Base-by-base conservation (phyloP, 2,797 vertebrate species). In the Heteromormyrus szaboi region DNA sequence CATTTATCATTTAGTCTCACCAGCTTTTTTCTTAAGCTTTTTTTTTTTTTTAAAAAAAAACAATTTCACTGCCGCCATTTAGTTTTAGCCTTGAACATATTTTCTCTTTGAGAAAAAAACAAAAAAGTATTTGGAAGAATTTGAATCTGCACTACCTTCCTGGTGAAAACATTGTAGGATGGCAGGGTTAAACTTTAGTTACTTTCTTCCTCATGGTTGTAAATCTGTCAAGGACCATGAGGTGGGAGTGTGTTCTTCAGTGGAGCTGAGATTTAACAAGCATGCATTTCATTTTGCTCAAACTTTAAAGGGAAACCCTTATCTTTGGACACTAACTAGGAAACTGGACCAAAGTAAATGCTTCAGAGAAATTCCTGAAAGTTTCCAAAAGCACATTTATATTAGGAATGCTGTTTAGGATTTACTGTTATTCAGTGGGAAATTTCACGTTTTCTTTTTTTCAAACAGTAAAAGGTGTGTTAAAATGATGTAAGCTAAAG, bases 291-390 rank as follows among this genome's bases (percentile, higher is more conserved):
- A 85, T 53, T 79, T 87, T 62, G 87, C 88, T 88, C 65, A 17
- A 0, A 17, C 50, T 85, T 88, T 54, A 29, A 86, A 88, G 83
- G 68, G 88, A 76, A 91, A 88, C 89, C 89, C 65, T 88, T 81
- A 89, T 72, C 86, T 25, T 68, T 81, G 83, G 48, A 79, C 88
- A 79, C 86, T 89, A 54, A 33, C 37, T 37, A 86, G 87, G 89
- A 59, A 86, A 89, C 88, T 76, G 83, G 90, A 91, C 89, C 89
- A 90, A 92, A 91, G 54, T 85, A 33, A 76, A 86, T n/a, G 5
- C 33, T 86, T 90, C 62, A 11, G 12, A 68, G 79, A 88, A 89
- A 88, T 88, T 89, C 86, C 86, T 37, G 59, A 62, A 53, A 62
- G 14, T 81, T 88, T 84, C 53, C 25, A 88, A 68, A 76, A 48